Evolutionary conservation across 2,888 invertebrate species (phyloP), one percentile per base, ranked within the genome.

Genomic region (Pheosia tremula): DNA sequence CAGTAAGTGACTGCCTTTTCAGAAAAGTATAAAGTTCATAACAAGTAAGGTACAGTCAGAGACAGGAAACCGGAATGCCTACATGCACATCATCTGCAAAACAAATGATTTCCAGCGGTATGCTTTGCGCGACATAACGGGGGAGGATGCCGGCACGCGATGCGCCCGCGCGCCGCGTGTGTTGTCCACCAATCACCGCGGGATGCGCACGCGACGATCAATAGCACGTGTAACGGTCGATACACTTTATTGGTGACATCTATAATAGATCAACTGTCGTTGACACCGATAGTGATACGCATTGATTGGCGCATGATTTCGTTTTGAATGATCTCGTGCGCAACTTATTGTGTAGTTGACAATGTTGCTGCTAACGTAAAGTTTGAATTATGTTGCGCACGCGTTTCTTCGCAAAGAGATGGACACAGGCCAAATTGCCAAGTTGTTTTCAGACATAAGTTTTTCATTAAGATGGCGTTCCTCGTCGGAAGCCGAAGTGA

Each of bases 181-280:
- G 24, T 24, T 24, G 24, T 41, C 43, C 43, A 11, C 13, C 38
- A 13, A 7, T 36, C 24, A 3, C 45, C 43, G 61, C 59, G 50
- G 58, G 54, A 43, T 62, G 62, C 57, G 66, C 66, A 61, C 56
- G 66, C 58, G 61, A 59, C 58, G 4, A 10, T 4, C 49, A 59
- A 66, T 61, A 69, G 57, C 66, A 61, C 57, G 50, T 59, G 56
- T 50, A 62, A 59, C 64, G 60, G 60, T 55, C 41, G 43, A 13
- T 58, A 58, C 56, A 53, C 62, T 60, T 61, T 39, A 64, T 53
- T 47, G 64, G 57, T 39, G 37, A 38, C 54, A 59, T 61, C 39
- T 65, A 62, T 45, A n/a, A 50, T 50, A 50, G 50, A 50, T 50
- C 50, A 24, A 24, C 50, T 50, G 50, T 50, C 50, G 24, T 24